Conservation (phyloP, 1,140 invertebrate species). For the Charaxes varanes region DNA sequence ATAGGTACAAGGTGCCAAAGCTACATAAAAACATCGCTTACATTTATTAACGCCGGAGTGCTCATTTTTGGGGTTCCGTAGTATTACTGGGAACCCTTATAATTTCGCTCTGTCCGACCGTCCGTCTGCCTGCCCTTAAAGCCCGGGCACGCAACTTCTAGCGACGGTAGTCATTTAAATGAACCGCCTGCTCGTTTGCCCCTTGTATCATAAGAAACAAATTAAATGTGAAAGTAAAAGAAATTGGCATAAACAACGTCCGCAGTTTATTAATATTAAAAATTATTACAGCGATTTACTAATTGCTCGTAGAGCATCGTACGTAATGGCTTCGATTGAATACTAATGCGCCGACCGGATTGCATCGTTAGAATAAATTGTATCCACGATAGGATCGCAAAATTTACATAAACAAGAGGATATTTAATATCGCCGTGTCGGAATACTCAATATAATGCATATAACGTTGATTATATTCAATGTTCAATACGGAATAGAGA, state of each 20-base stretch:
- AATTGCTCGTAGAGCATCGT: slow-evolving; percentile 7
- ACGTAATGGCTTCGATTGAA: slow-evolving; percentile 7
- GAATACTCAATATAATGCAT: slow-evolving; percentile 1
- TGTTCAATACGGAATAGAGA: slow-evolving; percentile 7
- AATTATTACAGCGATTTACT: slow-evolving; percentile 1
- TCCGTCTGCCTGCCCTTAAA: too few relatives aligned
- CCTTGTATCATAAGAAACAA: too few relatives aligned
- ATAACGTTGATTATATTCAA: neutral
- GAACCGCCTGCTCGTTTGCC: too few relatives aligned
- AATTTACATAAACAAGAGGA: slow-evolving; percentile 16
- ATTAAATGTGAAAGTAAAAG: slow-evolving; percentile 4
- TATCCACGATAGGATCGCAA: slow-evolving; percentile 8
- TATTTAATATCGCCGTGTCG: slow-evolving; percentile 7
- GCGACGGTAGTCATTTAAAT: too few relatives aligned
- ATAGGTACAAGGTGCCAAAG: too few relatives aligned
- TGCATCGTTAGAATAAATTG: slow-evolving; percentile 13
- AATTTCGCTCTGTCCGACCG: too few relatives aligned
- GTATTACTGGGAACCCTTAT: too few relatives aligned
- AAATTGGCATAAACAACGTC: too few relatives aligned
- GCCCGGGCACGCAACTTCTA: too few relatives aligned
- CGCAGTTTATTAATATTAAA: neutral
- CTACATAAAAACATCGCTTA: too few relatives aligned
- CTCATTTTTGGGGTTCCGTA: too few relatives aligned
- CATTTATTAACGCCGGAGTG: too few relatives aligned
- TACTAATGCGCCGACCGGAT: slow-evolving; percentile 7